These are phyloP conservation scores for Conomelus anceps DNA, from an alignment of 2,888 invertebrate species.

Conservation along the genomic window DNA sequence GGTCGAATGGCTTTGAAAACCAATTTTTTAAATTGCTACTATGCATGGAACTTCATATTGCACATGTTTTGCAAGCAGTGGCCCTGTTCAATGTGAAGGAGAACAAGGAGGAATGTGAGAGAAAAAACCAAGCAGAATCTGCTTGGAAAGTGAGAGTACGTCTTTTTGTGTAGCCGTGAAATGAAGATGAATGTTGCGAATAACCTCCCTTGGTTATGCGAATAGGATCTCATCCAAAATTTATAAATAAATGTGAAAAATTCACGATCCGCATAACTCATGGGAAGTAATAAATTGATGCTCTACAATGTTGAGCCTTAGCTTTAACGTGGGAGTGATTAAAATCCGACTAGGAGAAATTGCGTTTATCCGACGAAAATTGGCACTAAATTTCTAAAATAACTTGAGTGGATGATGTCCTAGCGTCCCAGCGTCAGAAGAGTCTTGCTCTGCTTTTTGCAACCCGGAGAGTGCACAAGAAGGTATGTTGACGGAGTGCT, in stretches of 20 bases:
- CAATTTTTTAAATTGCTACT: not conserved
- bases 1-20: not conserved
- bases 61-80: not conserved
- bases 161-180: not conserved
- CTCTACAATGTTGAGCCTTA: not conserved
- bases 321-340: not conserved
- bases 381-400: not conserved
- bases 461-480: not conserved
- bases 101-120: not conserved
- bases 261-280: not conserved
- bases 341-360: not conserved
- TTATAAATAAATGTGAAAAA: not conserved
- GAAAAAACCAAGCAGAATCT: not conserved
- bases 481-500: not conserved
- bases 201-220: not conserved
- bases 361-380: not conserved
- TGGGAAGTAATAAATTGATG: not conserved
- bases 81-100: not conserved
- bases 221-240: not conserved
- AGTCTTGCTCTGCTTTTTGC: not conserved
- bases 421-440: not conserved
- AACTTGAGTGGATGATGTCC: not conserved
- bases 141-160: not conserved
- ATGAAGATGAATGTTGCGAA: not conserved
- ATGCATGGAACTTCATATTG: not conserved